Conservation (phyloP, 2,797 vertebrate genomes). For the Halcyon leucocephala region DNA sequence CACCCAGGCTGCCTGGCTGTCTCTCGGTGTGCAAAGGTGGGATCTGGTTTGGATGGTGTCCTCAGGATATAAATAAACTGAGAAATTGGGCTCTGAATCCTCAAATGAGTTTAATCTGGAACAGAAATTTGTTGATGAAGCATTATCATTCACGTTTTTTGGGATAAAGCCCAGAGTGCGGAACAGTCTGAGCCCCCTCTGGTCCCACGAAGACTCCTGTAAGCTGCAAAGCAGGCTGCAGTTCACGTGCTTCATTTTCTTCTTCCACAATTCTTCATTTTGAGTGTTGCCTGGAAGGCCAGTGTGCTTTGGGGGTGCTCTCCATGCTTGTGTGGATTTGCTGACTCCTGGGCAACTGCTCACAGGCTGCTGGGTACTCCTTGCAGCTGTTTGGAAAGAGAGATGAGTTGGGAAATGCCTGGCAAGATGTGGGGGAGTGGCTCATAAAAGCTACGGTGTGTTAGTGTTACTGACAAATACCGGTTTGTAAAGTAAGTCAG, state of each 20-base stretch:
- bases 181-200: neutral
- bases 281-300: neutral
- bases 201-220: neutral
- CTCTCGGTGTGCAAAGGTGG: neutral
- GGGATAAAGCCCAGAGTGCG: neutral
- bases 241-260: neutral
- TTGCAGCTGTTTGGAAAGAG: neutral
- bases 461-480: neutral
- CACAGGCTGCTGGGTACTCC: neutral
- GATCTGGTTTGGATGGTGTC: neutral
- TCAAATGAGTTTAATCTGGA: neutral
- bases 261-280: neutral
- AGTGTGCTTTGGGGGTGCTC: fast-evolving
- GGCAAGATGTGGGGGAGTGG: neutral
- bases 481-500: neutral
- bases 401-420: neutral
- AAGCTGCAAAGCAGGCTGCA: neutral
- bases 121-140: neutral
- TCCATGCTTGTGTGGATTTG: fast-evolving
- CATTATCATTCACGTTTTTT: neutral
- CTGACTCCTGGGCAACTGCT: neutral
- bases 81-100: neutral
- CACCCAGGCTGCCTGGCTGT: neutral
- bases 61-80: neutral
- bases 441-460: neutral